Conservation (phyloP, 2,113 vertebrate genomes). For the human (Homo sapiens) region DNA sequence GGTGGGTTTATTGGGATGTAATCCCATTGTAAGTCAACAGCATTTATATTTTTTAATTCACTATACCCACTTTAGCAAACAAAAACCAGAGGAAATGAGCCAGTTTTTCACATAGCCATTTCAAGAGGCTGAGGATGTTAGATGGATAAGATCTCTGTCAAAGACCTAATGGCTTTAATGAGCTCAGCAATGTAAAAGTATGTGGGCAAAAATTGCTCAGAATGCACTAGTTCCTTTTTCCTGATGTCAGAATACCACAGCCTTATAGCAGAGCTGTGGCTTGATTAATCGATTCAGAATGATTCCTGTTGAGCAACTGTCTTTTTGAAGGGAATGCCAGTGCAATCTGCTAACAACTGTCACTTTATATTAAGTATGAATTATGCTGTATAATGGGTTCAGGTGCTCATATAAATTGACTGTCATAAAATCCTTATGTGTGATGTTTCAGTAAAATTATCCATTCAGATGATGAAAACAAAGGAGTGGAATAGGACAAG, state of each 20-base stretch:
- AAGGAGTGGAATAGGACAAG: slow-evolving; percentile 47
- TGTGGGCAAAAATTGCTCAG: slow-evolving; percentile 60
- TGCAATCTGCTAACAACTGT: slow-evolving; percentile 76
- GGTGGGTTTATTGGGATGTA: neutral
- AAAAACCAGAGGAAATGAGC: slow-evolving; percentile 2
- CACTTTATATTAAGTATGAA: slow-evolving; percentile 79
- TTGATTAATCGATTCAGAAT: slow-evolving; percentile 79
- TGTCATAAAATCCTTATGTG: slow-evolving; percentile 72
- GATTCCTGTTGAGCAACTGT: slow-evolving; percentile 78
- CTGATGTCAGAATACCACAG: slow-evolving; percentile 66
- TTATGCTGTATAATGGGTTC: slow-evolving; percentile 80
- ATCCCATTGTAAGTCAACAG: neutral
- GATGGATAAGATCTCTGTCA: slow-evolving; percentile 65
- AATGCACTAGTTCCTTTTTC: slow-evolving; percentile 53
- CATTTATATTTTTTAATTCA: neutral
- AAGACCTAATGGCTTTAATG: slow-evolving; percentile 76
- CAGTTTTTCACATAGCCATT: neutral
- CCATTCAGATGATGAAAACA: slow-evolving; percentile 70
- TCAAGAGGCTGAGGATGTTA: neutral
- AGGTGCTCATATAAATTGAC: slow-evolving; percentile 72
- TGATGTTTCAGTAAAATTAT: slow-evolving; percentile 73
- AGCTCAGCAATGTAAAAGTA: slow-evolving; percentile 70
- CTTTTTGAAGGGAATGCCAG: slow-evolving; percentile 78
- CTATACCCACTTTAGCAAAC: neutral
- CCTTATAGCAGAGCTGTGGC: slow-evolving; percentile 62